phyloP scores from a whole-genome alignment of 1,140 invertebrate genomes.

The Brachionus rotundiformis region DNA sequence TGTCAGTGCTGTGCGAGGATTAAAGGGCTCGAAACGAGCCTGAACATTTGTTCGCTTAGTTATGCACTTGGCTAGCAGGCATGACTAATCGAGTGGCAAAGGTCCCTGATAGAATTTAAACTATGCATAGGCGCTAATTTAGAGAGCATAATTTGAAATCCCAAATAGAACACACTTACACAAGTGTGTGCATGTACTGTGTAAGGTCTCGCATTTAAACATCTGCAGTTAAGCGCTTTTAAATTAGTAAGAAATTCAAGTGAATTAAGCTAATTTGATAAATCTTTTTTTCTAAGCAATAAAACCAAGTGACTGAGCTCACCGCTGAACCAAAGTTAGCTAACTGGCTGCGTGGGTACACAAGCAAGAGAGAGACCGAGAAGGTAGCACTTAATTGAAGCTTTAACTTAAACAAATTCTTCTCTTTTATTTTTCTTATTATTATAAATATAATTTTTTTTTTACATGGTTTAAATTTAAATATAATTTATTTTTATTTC shows the following conservation, averaged over 20 bases:
- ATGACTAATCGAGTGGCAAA: neutral
- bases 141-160: neutral
- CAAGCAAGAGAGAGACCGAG: neutral
- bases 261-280: no score
- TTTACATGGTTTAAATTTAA: neutral
- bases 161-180: neutral
- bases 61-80: neutral
- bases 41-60: neutral
- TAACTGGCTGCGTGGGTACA: no score
- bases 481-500: neutral
- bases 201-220: neutral
- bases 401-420: no score
- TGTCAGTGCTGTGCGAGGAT: no score
- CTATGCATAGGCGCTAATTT: neutral
- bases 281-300: no score
- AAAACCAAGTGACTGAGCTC: neutral
- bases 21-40: neutral
- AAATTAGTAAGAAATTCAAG: neutral
- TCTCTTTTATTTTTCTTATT: no score
- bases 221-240: neutral
- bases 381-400: neutral
- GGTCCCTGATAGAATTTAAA: neutral
- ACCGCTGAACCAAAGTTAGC: neutral
- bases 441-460: no score
- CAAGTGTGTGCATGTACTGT: neutral